phyloP scores from a whole-genome alignment of 2,113 vertebrate species.

The Actinemys pallida region DNA sequence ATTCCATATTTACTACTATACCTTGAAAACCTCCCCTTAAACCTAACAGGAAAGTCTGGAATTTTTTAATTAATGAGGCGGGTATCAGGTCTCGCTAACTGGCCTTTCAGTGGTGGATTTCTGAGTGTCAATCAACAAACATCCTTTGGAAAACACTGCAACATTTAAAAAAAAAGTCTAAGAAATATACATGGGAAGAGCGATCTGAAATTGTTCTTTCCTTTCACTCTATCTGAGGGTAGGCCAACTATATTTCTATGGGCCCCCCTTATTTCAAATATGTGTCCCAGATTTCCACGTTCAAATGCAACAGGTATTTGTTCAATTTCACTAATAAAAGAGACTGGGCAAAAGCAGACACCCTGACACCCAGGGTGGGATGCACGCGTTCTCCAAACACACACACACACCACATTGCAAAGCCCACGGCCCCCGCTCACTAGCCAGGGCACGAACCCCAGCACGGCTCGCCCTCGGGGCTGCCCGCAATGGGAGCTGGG shows the following conservation, averaged over 20 bases:
- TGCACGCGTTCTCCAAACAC: too few species aligned
- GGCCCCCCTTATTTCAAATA: too few species aligned
- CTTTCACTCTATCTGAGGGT: background rate
- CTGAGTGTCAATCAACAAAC: background rate
- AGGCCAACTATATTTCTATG: background rate
- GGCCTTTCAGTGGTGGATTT: background rate
- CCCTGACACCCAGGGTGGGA: too few species aligned
- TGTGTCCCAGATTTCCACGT: background rate
- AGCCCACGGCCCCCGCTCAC: too few species aligned
- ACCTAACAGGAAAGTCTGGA: background rate
- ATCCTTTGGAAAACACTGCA: background rate
- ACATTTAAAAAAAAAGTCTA: background rate
- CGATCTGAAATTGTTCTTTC: background rate
- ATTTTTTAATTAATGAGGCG: background rate
- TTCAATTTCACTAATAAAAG: background rate
- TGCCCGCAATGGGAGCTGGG: too few species aligned
- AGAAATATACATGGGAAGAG: background rate
- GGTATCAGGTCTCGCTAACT: background rate
- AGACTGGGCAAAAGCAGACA: background rate
- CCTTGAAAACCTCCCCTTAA: background rate
- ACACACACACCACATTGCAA: too few species aligned
- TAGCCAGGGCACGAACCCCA: too few species aligned
- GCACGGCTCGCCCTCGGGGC: background rate
- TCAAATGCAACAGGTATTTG: background rate
- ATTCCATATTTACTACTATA: background rate